Conservation (phyloP, 2,888 invertebrate species). For the Diplazon laetatorius region DNA sequence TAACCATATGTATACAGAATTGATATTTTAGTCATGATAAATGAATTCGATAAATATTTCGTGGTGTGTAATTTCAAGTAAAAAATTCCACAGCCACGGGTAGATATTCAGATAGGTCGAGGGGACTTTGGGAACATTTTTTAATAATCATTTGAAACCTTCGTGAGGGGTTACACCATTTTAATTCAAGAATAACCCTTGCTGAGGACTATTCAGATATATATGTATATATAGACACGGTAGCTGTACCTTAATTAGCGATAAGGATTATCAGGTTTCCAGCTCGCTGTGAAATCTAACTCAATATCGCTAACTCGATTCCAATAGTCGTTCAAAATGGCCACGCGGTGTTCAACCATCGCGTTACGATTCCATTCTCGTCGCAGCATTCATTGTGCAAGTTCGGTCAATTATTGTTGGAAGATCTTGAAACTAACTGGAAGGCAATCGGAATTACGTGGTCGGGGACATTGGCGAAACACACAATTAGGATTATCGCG, state of each 20-base stretch:
- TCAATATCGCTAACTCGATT: slow-evolving; percentile 57
- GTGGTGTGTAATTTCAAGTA: no score
- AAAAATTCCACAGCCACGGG: background rate
- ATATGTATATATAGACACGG: no score
- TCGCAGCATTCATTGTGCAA: slow-evolving; percentile 22
- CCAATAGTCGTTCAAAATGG: slow-evolving; percentile 38
- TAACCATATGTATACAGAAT: no score
- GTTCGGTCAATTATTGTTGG: slow-evolving; percentile 23
- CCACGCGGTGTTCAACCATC: background rate
- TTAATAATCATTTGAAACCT: no score
- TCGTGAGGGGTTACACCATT: no score
- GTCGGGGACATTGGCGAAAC: slow-evolving; percentile 36
- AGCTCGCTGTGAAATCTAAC: slow-evolving; percentile 40
- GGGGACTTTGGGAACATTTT: no score
- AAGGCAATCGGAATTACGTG: slow-evolving; percentile 46
- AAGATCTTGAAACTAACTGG: slow-evolving; percentile 27
- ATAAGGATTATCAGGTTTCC: slow-evolving; percentile 44
- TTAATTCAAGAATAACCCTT: no score
- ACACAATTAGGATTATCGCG: slow-evolving; percentile 50
- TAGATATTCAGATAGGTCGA: background rate
- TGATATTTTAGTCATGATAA: no score
- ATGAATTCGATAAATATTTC: no score
- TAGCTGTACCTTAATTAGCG: slow-evolving; percentile 52
- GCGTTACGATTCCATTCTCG: background rate
- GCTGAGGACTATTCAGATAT: no score